These are phyloP conservation scores for Corythaeola cristata DNA, from an alignment of 2,113 vertebrate species.

Conservation along the genomic window DNA sequence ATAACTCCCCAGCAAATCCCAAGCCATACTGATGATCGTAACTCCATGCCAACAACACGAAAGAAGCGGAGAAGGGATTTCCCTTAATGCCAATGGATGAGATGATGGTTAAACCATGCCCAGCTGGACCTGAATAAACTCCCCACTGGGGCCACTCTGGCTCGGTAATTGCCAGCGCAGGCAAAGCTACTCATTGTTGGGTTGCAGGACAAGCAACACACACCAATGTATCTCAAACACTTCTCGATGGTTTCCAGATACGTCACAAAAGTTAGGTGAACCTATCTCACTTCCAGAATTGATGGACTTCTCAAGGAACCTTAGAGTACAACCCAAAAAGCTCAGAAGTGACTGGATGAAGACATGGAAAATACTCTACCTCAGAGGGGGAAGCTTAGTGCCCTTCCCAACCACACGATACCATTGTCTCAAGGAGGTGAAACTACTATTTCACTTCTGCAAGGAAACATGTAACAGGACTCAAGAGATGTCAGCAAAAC, in stretches of 20 bases:
- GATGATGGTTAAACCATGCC: background rate
- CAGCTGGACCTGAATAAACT: background rate
- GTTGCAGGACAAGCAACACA: background rate
- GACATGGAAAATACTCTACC: background rate
- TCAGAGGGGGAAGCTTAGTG: background rate
- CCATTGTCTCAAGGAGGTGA: background rate
- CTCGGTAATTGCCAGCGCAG: background rate
- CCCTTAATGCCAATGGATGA: too few relatives aligned
- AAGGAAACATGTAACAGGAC: background rate
- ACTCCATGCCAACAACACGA: background rate
- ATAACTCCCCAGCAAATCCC: background rate
- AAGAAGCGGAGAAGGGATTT: background rate
- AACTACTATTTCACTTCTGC: background rate
- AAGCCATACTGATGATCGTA: background rate
- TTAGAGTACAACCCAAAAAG: background rate
- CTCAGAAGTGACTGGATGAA: background rate
- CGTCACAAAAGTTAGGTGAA: background rate
- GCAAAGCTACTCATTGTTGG: background rate
- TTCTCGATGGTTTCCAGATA: background rate
- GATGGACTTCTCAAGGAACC: too few relatives aligned
- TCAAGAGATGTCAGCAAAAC: background rate
- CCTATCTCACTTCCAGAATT: background rate
- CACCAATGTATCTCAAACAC: background rate
- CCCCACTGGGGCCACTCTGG: background rate
- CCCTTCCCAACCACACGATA: background rate